Evolutionary conservation across 1,140 invertebrate species (phyloP).

Genomic region (Ganaspis sp.): DNA sequence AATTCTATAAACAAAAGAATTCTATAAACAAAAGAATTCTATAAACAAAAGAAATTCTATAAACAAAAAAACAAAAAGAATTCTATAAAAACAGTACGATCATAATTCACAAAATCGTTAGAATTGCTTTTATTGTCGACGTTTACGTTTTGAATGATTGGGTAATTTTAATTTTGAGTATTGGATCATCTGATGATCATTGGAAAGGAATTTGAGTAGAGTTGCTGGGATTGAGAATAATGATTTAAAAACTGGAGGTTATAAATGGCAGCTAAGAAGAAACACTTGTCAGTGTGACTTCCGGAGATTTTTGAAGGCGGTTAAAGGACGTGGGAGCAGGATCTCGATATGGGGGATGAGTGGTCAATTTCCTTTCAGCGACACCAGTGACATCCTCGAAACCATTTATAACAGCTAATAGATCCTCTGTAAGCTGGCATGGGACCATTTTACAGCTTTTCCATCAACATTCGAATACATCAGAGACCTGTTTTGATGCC

Average conservation of each 20-base stretch:
- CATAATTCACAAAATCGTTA: no score
- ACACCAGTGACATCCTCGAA: conserved; percentile 65
- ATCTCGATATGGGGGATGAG: conserved; percentile 55
- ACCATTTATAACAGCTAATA: conserved; percentile 74
- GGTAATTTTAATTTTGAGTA: no score
- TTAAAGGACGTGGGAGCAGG: conserved; percentile 49
- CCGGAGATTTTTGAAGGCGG: conserved; percentile 37
- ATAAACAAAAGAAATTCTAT: no score
- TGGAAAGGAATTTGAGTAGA: no score
- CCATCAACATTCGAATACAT: conserved; percentile 71
- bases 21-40: no score
- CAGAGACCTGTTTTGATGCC: conserved; percentile 50
- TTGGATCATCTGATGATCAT: no score
- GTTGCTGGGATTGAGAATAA: no score
- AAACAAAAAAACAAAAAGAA: no score
- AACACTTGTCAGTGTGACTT: conserved; percentile 58
- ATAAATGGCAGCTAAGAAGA: conserved; percentile 44
- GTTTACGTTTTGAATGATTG: no score
- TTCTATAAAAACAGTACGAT: no score
- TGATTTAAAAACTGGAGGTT: conserved; percentile 51
- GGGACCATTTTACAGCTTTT: conserved; percentile 70
- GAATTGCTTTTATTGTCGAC: no score
- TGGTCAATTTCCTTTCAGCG: conserved; percentile 71
- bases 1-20: no score
- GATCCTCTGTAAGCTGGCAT: conserved; percentile 62